Percentiles rank a stretch among this genome's conserved stretches.
Conservation (phyloP, 2,113 vertebrate genomes). For the Laticauda colubrina region DNA sequence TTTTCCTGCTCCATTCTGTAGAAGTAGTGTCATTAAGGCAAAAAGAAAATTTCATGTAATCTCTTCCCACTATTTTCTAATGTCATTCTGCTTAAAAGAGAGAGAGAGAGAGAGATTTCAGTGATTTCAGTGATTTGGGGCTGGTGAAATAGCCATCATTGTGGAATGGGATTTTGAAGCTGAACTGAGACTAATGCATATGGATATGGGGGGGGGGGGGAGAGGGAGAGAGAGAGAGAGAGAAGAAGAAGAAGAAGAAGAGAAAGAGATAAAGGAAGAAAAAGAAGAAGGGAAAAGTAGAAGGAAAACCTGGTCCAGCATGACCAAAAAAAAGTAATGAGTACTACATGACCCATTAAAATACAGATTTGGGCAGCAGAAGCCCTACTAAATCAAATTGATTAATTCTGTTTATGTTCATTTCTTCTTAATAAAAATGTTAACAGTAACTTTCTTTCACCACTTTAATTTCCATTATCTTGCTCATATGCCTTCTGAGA, state of each 20-base stretch:
- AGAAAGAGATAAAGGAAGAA: neutral
- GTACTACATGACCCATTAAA: conserved; percentile 62
- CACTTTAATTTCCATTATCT: conserved; percentile 44
- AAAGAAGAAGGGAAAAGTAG: no score
- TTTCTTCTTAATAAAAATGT: conserved; percentile 51
- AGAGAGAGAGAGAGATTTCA: neutral
- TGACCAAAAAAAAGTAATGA: conserved; percentile 52
- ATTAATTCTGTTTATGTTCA: conserved; percentile 57
- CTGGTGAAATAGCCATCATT: conserved; percentile 47
- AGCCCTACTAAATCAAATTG: conserved; percentile 65
- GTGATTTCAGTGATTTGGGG: conserved; percentile 39
- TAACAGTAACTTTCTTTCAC: conserved; percentile 53
- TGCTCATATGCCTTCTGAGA: conserved; percentile 27
- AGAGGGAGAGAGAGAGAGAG: no score
- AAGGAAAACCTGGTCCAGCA: conserved; percentile 28
- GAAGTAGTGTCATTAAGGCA: conserved; percentile 13
- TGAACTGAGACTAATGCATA: conserved; percentile 40
- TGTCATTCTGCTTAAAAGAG: conserved; percentile 26
- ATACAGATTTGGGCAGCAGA: conserved; percentile 48
- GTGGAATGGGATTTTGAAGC: conserved; percentile 51
- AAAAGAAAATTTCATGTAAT: conserved; percentile 18
- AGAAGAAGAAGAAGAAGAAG: no score
- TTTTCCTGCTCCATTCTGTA: neutral
- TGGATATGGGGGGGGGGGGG: neutral
- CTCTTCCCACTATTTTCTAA: neutral